These are phyloP conservation scores for Panthera leo DNA, from an alignment of 2,113 vertebrate genomes.

Conservation along the genomic window DNA sequence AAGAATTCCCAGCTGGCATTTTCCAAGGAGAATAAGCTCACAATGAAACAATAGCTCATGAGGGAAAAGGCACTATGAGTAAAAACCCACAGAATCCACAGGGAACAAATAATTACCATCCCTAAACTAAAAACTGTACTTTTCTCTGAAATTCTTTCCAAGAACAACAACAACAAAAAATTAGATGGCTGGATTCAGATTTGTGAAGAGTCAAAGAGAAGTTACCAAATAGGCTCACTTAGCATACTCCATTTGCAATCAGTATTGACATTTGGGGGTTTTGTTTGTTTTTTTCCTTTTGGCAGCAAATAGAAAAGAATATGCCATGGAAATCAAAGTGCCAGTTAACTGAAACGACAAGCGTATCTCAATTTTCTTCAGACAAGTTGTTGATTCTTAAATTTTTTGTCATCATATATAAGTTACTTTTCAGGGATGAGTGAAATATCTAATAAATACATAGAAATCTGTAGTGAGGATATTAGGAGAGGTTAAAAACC, in stretches of 20 bases:
- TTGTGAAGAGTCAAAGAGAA: neutral
- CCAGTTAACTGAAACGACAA: neutral
- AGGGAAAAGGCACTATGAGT: neutral
- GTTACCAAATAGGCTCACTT: neutral
- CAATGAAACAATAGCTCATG: neutral
- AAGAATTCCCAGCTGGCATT: neutral
- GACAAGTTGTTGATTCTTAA: neutral
- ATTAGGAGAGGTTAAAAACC: neutral
- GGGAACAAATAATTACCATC: neutral
- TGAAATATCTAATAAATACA: neutral
- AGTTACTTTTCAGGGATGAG: neutral
- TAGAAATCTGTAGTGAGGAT: neutral
- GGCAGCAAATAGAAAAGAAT: neutral
- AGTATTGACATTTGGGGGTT: neutral
- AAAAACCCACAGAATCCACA: neutral
- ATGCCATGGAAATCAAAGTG: neutral
- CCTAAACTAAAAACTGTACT: neutral
- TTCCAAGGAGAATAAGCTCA: neutral
- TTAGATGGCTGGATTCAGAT: neutral
- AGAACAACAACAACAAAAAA: neutral
- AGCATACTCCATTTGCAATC: neutral
- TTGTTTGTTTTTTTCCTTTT: neutral
- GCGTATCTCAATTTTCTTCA: neutral
- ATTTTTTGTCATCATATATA: neutral
- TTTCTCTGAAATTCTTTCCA: neutral